These are phyloP conservation scores for Phaetusa simplex DNA, from an alignment of 2,113 vertebrate species.

Conservation along the genomic window DNA sequence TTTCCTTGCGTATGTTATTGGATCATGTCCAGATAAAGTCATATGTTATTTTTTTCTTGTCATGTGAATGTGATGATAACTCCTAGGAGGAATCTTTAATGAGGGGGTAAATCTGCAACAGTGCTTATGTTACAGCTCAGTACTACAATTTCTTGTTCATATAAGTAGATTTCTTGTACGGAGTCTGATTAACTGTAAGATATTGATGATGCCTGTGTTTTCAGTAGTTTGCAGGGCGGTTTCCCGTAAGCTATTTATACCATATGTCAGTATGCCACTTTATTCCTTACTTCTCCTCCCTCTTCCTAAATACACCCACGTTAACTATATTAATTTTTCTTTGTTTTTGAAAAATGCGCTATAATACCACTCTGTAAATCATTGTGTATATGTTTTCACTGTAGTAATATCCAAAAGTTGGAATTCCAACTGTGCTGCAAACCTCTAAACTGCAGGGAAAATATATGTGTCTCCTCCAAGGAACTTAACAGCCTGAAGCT, in stretches of 20 bases:
- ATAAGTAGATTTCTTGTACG: neutral
- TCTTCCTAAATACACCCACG: neutral
- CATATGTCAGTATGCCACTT: neutral
- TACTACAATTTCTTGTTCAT: neutral
- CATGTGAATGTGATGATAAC: conserved; percentile 11
- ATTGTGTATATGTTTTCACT: neutral
- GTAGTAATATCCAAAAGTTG: neutral
- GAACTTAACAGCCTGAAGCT: neutral
- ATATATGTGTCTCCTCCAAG: neutral
- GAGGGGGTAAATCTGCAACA: neutral
- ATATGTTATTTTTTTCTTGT: conserved; percentile 26
- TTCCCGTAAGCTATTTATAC: neutral
- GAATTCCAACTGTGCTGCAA: conserved; percentile 11
- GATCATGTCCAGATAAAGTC: conserved; percentile 36
- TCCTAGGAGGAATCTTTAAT: conserved; percentile 34
- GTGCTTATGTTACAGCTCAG: neutral
- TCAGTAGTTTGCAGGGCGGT: neutral
- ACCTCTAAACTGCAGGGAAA: neutral
- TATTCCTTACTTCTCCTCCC: neutral
- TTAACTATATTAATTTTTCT: conserved; percentile 1
- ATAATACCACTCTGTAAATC: neutral
- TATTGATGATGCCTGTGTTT: neutral
- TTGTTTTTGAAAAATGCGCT: neutral
- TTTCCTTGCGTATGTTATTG: neutral
- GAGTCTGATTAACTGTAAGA: conserved; percentile 19